Percentiles rank a stretch among this genome's conserved stretches.
Conservation (phyloP, 1,140 invertebrate genomes). For the Meloidogyne chitwoodi region DNA sequence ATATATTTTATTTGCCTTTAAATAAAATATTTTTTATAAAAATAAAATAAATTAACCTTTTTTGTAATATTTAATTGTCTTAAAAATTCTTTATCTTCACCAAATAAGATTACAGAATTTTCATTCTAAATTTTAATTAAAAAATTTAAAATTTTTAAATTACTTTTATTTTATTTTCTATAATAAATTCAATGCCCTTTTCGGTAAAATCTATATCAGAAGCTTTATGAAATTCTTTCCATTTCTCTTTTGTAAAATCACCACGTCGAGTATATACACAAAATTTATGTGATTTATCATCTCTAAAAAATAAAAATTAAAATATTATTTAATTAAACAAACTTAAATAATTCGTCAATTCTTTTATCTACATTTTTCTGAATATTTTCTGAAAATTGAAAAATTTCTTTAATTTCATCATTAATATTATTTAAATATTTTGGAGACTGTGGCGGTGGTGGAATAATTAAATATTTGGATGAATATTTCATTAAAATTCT, state of each 20-base stretch:
- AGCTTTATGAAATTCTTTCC: background rate
- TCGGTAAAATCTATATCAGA: conserved; percentile 8
- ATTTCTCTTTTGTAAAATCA: conserved; percentile 5
- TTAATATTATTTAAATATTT: background rate
- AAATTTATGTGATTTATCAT: conserved; percentile 11
- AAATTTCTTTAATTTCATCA: background rate
- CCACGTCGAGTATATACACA: conserved; percentile 6
- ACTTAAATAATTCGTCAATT: background rate
- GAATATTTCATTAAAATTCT: background rate
- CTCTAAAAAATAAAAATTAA: background rate
- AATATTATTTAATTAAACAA: background rate
- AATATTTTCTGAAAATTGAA: background rate
- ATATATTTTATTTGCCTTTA: background rate
- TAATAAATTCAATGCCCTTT: background rate
- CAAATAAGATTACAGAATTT: conserved; percentile 10
- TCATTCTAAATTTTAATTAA: background rate
- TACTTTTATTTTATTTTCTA: conserved; percentile 8
- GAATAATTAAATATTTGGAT: background rate
- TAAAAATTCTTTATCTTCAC: conserved; percentile 6
- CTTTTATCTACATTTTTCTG: background rate
- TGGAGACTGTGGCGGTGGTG: background rate
- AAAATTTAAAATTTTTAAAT: background rate
- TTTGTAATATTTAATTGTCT: background rate
- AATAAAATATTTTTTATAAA: background rate
- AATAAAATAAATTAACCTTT: background rate